A percentile compares a stretch with the other conserved stretches of the same genome.
Conservation (phyloP, 2,888 invertebrate species). For the Bombyx huttoni region DNA sequence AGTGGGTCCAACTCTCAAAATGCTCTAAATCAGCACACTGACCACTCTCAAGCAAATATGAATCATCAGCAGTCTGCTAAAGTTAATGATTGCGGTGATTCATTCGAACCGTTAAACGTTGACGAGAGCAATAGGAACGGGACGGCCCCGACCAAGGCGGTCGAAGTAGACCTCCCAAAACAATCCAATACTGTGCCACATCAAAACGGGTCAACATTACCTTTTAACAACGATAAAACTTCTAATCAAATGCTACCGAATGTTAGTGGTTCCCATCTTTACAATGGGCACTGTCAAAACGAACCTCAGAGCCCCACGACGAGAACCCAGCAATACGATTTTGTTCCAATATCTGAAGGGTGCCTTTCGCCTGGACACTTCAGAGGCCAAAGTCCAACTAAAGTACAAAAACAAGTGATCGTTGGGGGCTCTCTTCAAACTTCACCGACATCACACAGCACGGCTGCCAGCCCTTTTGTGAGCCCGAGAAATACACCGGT, state of each 20-base stretch:
- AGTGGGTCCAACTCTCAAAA: constrained; percentile 41
- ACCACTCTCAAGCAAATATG: constrained; percentile 22
- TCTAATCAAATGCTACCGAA: constrained; percentile 26
- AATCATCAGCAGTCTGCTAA: constrained; percentile 28
- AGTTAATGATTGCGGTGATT: constrained; percentile 33
- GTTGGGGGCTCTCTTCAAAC: constrained; percentile 56
- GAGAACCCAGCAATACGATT: constrained; percentile 84
- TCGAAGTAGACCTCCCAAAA: constrained; percentile 25
- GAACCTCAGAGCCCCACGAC: constrained; percentile 84
- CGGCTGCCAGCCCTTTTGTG: constrained; percentile 84
- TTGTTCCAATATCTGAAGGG: constrained; percentile 89
- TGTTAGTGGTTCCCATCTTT: constrained; percentile 30
- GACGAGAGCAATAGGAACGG: constrained; percentile 29
- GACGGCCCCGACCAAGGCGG: constrained; percentile 19
- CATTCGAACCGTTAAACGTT: constrained; percentile 40
- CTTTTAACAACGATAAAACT: constrained; percentile 26
- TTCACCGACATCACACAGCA: constrained; percentile 73
- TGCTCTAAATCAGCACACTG: constrained; percentile 25
- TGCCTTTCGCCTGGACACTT: constrained; percentile 75
- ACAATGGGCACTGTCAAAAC: constrained; percentile 49
- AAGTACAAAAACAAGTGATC: constrained; percentile 39
- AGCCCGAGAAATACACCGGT: constrained; percentile 85
- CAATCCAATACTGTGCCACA: constrained; percentile 27
- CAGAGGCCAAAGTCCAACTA: constrained; percentile 49
- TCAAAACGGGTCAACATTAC: constrained; percentile 35